Base-by-base conservation (phyloP, 2,888 invertebrate species). In the Dexiosoma caninum region DNA sequence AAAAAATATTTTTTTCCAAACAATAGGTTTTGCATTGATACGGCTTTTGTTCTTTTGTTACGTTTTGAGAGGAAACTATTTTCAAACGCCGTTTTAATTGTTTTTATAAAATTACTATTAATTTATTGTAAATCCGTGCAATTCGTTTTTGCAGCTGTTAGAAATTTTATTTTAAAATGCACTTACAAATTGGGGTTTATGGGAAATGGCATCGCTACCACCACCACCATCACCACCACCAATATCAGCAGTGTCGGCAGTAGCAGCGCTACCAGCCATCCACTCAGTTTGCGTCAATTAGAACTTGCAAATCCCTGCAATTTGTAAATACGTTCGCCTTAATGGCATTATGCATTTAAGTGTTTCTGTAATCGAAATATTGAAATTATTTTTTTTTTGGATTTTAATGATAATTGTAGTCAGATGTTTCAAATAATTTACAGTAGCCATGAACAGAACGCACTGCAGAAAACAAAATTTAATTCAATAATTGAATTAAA, bases 271-370 rank as follows among this genome's bases (percentile, higher is more conserved):
- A 30, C 1, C 35, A 42, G 12, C 3, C 32, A 42, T 16, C 27
- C 8, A 57, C n/a, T 21, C 44, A 57, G 27, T 57, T 71, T 16
- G 35, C 51, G 10, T 72, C 53, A 60, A 23, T 67, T 59, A 64
- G 44, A 64, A 64, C 53, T 53, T 62, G 44, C 60, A 64, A 72
- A 72, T 72, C 53, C 53, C 62, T 53, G 62, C 53, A 72, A 72
- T 64, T 64, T 64, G 35, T 37, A 42, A 14, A 69, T 42, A 21
- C 69, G 59, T 12, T 55, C 55, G 42, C n/a, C 53, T 55, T 55
- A 53, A 53, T 30, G 42, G 42, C 57, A 44, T 32, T 12, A 27
- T 35, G 37, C n/a, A 49, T 53, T 70, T 59, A 49, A 32, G 62
- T 46, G 35, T 72, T 57, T 64, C 16, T 10, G 23, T 35, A 35